Conservation (phyloP, 35 echinoderm and acorn worm species). For the Anneissia japonica region DNA sequence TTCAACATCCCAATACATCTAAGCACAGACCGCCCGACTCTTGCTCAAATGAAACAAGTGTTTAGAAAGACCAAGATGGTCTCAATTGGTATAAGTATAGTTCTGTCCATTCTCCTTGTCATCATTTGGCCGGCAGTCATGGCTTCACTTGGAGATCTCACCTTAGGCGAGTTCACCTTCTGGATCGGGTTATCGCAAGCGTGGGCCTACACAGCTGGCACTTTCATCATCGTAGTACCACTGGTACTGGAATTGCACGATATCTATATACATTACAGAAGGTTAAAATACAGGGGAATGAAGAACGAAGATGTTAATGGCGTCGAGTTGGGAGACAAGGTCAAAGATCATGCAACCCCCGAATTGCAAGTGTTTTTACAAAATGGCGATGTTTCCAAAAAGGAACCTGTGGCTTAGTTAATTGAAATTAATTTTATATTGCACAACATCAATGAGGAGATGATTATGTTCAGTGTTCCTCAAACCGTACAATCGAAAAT, state of each 20-base stretch:
- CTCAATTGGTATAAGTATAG: slow-evolving; percentile 31
- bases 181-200: slow-evolving; percentile 65
- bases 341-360: background rate
- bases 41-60: slow-evolving; percentile 52
- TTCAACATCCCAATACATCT: slow-evolving; percentile 71
- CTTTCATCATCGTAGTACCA: slow-evolving; percentile 73
- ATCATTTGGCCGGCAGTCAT: slow-evolving; percentile 62
- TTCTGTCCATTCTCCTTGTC: slow-evolving; percentile 33
- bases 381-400: background rate
- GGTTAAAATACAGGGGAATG: background rate
- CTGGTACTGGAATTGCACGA: slow-evolving; percentile 48
- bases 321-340: background rate
- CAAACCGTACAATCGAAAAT: too few relatives aligned
- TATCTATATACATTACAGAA: too few relatives aligned
- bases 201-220: slow-evolving; percentile 65
- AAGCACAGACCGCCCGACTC: slow-evolving; percentile 58
- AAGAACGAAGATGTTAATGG: too few relatives aligned
- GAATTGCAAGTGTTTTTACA: background rate
- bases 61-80: slow-evolving; percentile 45
- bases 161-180: slow-evolving; percentile 29
- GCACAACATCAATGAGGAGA: too few relatives aligned
- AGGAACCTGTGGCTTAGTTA: background rate
- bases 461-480: too few relatives aligned
- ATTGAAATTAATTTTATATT: too few relatives aligned
- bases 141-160: slow-evolving; percentile 37